Base-by-base conservation (phyloP, 1,140 invertebrate species). In the Micrasema longulum region DNA sequence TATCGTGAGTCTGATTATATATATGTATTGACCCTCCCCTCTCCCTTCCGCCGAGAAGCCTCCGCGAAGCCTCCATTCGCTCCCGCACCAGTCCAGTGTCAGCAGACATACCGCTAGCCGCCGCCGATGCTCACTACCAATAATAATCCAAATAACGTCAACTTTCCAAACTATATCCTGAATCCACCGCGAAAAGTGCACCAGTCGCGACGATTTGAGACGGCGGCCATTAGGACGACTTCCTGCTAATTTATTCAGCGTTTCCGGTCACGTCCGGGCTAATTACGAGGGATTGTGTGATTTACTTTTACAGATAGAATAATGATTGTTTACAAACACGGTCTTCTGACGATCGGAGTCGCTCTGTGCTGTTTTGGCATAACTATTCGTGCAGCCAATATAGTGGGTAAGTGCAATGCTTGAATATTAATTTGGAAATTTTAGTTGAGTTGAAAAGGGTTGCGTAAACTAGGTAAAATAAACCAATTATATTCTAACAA, bases 291-390 rank as follows among this genome's bases (percentile, higher is more conserved):
- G 55, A 41, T 60, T 12, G 23, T 31, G 23, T 26, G 11, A 14
- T 9, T 31, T 31, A 23, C 22, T 55, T 31, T 16, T 20, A 16
- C 50, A 55, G 2, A 31, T 7, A 52, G 53, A 48, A 52, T 14
- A 63, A 75, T 75, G 74, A 26, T 72, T 43, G 70, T 65, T 52
- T 75, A 60, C 60, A 75, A 57, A 66, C 69, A 36, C 60, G 50
- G 52, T 41, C 43, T 72, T 7, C 11, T 74, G 5, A 20, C 62
- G 23, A 16, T 70, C 1, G 26, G 53, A 10, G 35, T 71, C 6
- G 36, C 41, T 2, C 26, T 72, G 65, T 64, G 70, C 74, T 75
- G 70, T 48, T 62, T 69, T 31, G 62, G 20, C 0, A 23, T 53
- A 10, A 18, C 57, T 0, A 20, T 38, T 9, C 48, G 20, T n/a